A percentile compares a stretch with the other conserved stretches of the same genome.
These are phyloP conservation scores for Narcine bancroftii DNA, from an alignment of 2,113 vertebrate species.

Conservation along the genomic window DNA sequence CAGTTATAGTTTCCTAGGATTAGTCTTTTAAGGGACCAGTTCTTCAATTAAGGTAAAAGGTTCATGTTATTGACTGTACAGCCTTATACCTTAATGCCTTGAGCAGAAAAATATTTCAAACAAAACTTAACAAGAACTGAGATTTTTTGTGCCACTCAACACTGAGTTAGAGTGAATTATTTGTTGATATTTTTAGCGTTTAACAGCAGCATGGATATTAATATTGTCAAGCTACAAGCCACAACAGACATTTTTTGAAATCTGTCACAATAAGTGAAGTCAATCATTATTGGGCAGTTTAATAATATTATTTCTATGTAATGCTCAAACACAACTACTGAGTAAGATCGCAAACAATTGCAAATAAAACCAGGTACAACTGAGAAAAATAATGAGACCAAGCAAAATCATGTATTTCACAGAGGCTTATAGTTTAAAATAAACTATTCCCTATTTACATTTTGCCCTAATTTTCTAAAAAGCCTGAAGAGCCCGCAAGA, in stretches of 20 bases:
- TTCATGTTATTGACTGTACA: neutral
- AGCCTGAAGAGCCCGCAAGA: neutral
- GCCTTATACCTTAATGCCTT: neutral
- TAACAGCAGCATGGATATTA: neutral
- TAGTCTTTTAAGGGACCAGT: neutral
- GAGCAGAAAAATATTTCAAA: neutral
- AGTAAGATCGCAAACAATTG: neutral
- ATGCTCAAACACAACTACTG: neutral
- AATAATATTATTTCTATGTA: neutral
- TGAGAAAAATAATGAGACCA: conserved; percentile 22
- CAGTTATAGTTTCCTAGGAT: neutral
- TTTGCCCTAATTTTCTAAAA: neutral
- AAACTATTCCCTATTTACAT: neutral
- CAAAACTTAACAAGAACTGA: neutral
- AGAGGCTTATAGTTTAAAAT: neutral
- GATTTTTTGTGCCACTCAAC: neutral
- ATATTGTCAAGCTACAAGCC: neutral
- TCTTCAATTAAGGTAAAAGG: neutral
- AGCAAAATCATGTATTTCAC: neutral
- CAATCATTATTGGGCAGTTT: neutral
- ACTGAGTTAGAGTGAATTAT: neutral
- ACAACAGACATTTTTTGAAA: neutral
- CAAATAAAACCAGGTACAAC: neutral
- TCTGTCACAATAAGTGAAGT: neutral
- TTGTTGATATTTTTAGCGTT: conserved; percentile 30